A percentile compares a stretch with the other conserved stretches of the same genome.
These are phyloP conservation scores for Myrmecophaga tridactyla DNA, from an alignment of 2,113 vertebrate genomes.

Conservation along the genomic window DNA sequence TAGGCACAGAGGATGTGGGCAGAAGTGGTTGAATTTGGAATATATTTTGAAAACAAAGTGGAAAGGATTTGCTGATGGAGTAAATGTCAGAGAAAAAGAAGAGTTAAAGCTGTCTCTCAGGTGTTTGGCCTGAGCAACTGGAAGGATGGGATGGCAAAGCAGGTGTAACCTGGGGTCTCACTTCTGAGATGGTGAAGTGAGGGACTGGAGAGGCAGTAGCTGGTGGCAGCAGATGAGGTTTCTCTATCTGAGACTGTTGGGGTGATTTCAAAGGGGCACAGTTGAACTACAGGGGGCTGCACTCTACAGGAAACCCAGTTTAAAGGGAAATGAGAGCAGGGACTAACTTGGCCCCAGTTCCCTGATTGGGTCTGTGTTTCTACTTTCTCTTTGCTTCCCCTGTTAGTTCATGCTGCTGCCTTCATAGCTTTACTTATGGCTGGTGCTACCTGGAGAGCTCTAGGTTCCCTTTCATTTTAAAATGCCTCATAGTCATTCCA, in stretches of 20 bases:
- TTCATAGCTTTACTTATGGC: too few species aligned
- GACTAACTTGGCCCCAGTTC: neutral
- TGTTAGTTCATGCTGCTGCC: neutral
- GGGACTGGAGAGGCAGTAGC: neutral
- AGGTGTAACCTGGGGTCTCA: neutral
- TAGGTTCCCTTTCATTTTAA: too few species aligned
- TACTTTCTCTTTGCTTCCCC: neutral
- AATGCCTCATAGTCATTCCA: neutral
- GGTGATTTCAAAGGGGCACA: neutral
- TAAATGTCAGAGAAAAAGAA: neutral
- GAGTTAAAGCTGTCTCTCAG: neutral
- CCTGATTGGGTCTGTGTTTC: neutral
- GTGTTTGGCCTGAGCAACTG: neutral
- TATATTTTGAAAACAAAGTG: neutral
- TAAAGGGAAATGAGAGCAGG: neutral
- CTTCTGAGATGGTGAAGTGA: neutral
- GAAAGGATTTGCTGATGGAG: neutral
- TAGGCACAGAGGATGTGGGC: neutral
- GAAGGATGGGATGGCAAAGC: neutral
- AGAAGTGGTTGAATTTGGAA: neutral
- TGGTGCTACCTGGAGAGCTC: neutral
- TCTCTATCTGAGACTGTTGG: neutral
- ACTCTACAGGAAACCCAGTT: neutral
- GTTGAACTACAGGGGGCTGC: neutral
- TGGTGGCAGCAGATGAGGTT: neutral